phyloP scores from a whole-genome alignment of 2,888 invertebrate species.

The Zaprionus bogoriensis region DNA sequence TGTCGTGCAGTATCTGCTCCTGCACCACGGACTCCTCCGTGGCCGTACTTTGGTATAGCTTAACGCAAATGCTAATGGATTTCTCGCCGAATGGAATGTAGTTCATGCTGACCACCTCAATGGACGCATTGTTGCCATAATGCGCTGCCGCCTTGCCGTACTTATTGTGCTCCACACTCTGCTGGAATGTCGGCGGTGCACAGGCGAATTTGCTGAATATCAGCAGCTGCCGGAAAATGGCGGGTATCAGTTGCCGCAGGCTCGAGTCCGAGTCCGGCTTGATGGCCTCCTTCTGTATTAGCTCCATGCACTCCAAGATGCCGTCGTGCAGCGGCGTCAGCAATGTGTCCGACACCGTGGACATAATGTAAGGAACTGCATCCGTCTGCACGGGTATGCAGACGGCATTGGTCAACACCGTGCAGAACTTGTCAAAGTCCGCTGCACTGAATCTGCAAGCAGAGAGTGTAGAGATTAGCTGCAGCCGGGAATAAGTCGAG shows the following conservation, averaged over 20 bases:
- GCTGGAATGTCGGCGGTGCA: slow-evolving; percentile 84
- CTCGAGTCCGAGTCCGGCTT: slow-evolving; percentile 84
- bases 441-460: slow-evolving; percentile 79
- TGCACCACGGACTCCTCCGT: slow-evolving; percentile 88
- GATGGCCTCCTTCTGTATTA: slow-evolving; percentile 90
- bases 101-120: slow-evolving; percentile 91
- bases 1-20: slow-evolving; percentile 88
- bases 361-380: slow-evolving; percentile 91
- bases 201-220: slow-evolving; percentile 88
- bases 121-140: slow-evolving; percentile 83
- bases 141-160: slow-evolving; percentile 83
- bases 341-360: slow-evolving; percentile 90
- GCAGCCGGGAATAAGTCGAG: neutral
- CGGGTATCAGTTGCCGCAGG: slow-evolving; percentile 86
- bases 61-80: slow-evolving; percentile 89
- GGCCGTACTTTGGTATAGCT: slow-evolving; percentile 89
- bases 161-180: slow-evolving; percentile 83
- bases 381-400: slow-evolving; percentile 92
- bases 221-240: slow-evolving; percentile 87
- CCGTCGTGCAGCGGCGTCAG: slow-evolving; percentile 93
- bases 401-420: slow-evolving; percentile 89
- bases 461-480: no score
- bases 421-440: slow-evolving; percentile 92
- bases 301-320: slow-evolving; percentile 92
- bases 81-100: slow-evolving; percentile 94